A percentile compares a stretch with the other conserved stretches of the same genome.
Evolutionary conservation across 2,888 invertebrate species (phyloP).

Genomic region (Kryphioiulus occultus): DNA sequence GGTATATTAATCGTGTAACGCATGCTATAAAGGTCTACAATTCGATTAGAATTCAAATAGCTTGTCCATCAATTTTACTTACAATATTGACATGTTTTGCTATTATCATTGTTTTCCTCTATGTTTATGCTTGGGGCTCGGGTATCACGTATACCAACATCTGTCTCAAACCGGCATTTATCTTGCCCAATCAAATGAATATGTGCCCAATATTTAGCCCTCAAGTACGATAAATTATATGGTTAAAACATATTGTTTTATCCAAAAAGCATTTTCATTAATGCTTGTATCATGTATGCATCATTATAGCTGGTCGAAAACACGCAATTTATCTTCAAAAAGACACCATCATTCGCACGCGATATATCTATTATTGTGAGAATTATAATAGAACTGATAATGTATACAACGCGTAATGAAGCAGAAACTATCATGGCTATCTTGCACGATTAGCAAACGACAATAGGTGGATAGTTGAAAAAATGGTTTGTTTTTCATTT

Average conservation of each 20-base stretch:
- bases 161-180: constrained; percentile 1
- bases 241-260: constrained; percentile 32
- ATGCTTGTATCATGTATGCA: not conserved
- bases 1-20: not conserved
- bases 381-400: constrained; percentile 29
- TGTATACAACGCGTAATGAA: not conserved
- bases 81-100: not conserved
- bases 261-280: constrained; percentile 29
- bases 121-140: not conserved
- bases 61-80: not conserved
- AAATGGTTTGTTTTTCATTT: not conserved
- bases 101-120: not conserved
- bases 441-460: too few species aligned
- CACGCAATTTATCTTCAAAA: constrained; percentile 31
- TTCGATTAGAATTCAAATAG: not conserved
- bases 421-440: not conserved
- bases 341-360: not conserved
- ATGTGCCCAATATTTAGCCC: constrained; percentile 4
- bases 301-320: not conserved
- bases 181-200: not conserved
- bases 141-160: not conserved
- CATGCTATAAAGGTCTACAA: not conserved
- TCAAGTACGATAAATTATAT: constrained; percentile 1
- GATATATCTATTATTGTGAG: constrained; percentile 17
- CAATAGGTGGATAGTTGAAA: not conserved